Evolutionary conservation across 2,113 vertebrate genomes (phyloP).

Genomic region (Sinocyclocheilus anshuiensis): DNA sequence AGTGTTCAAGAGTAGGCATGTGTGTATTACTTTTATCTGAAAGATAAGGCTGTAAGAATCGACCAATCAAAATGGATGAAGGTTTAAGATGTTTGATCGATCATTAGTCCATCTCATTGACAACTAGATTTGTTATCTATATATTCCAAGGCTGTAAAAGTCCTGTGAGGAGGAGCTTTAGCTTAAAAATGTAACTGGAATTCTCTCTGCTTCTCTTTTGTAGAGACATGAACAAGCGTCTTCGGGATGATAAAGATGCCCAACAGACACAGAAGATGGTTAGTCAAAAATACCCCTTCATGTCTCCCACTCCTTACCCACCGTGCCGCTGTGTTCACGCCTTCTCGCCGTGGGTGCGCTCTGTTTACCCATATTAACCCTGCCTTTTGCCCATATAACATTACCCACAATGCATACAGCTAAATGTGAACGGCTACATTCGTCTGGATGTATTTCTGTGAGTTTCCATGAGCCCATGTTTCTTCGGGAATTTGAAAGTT

Average conservation of each 20-base stretch:
- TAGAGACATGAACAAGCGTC: slow-evolving; percentile 92
- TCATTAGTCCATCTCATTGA: not conserved
- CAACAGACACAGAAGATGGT: slow-evolving; percentile 85
- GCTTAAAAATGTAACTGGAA: not conserved
- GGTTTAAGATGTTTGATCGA: no score
- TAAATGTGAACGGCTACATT: slow-evolving; percentile 2
- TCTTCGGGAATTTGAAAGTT: not conserved
- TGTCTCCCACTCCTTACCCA: slow-evolving; percentile 65
- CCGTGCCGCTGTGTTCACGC: slow-evolving; percentile 75
- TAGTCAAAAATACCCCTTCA: slow-evolving; percentile 76
- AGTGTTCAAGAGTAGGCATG: not conserved
- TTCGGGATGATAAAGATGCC: slow-evolving; percentile 89
- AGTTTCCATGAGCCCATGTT: not conserved
- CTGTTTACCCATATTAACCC: slow-evolving; percentile 70
- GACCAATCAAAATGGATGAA: no score
- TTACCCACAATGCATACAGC: slow-evolving; percentile 34
- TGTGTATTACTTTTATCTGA: not conserved
- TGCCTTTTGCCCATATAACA: slow-evolving; percentile 43
- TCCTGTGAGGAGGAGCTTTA: not conserved
- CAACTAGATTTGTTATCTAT: not conserved
- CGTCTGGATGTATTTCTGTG: not conserved
- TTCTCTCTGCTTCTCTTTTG: not conserved
- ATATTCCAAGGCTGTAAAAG: not conserved
- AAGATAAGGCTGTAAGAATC: no score
- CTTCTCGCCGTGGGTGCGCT: slow-evolving; percentile 64